Conservation (phyloP, 2,888 invertebrate species). For the Augiades crinisus region DNA sequence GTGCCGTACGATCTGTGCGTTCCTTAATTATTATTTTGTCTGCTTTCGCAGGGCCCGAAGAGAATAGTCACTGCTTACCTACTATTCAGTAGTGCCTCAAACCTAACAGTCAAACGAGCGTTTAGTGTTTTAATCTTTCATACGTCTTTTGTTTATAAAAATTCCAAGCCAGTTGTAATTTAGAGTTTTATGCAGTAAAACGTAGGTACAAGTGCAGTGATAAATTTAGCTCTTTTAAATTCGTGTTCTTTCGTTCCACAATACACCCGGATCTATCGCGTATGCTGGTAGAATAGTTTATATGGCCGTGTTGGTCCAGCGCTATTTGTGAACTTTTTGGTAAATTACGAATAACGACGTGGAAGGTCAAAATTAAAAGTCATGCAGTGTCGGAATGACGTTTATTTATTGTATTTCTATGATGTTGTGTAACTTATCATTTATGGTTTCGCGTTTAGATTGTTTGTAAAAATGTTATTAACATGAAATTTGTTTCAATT, state of each 20-base stretch:
- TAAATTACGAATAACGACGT: not conserved
- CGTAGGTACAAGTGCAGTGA: not conserved
- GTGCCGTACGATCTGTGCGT: not conserved
- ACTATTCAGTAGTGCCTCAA: not conserved
- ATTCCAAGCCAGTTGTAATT: constrained; percentile 8
- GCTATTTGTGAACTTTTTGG: not conserved
- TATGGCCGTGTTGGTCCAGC: not conserved
- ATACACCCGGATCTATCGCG: too few species aligned
- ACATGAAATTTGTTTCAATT: too few species aligned
- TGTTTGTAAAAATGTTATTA: too few species aligned
- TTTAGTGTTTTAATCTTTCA: constrained; percentile 10
- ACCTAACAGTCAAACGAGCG: constrained; percentile 2
- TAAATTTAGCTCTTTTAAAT: not conserved
- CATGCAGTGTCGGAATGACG: not conserved
- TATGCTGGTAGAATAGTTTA: too few species aligned
- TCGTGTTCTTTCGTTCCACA: not conserved
- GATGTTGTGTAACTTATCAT: too few species aligned
- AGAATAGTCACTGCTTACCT: not conserved
- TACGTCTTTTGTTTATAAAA: constrained; percentile 11
- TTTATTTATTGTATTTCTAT: too few species aligned
- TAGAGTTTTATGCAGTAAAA: not conserved
- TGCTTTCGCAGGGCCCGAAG: not conserved
- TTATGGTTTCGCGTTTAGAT: too few species aligned
- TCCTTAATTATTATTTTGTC: not conserved
- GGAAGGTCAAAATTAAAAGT: not conserved